These are phyloP conservation scores for Otocyon megalotis DNA, from an alignment of 2,113 vertebrate genomes.

Conservation along the genomic window DNA sequence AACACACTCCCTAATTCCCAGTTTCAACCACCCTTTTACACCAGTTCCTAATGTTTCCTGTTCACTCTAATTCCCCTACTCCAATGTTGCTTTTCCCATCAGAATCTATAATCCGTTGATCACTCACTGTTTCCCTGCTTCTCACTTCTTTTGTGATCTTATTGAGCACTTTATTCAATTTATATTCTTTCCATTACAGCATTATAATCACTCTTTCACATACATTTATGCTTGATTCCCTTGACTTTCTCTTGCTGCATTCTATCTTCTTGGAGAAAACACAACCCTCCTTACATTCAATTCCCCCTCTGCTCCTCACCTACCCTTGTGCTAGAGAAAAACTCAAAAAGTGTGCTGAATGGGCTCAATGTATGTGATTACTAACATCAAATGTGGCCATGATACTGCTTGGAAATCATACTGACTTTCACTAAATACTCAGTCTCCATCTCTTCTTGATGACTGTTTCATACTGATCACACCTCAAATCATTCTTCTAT, in stretches of 20 bases:
- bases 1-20: background rate
- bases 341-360: background rate
- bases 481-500: background rate
- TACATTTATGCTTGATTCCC: background rate
- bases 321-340: background rate
- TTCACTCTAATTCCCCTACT: background rate
- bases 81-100: background rate
- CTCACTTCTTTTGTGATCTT: background rate
- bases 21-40: background rate
- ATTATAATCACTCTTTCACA: background rate
- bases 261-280: background rate
- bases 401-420: background rate
- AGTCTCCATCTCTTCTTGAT: background rate
- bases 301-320: background rate
- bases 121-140: background rate
- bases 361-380: background rate
- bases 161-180: background rate
- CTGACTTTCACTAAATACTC: background rate
- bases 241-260: background rate
- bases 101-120: background rate
- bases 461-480: background rate
- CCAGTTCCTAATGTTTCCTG: background rate
- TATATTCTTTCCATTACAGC: background rate
- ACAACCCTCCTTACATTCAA: background rate
- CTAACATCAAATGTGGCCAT: background rate